Conservation (phyloP, 2,888 invertebrate species). For the Cheiracanthium punctorium region DNA sequence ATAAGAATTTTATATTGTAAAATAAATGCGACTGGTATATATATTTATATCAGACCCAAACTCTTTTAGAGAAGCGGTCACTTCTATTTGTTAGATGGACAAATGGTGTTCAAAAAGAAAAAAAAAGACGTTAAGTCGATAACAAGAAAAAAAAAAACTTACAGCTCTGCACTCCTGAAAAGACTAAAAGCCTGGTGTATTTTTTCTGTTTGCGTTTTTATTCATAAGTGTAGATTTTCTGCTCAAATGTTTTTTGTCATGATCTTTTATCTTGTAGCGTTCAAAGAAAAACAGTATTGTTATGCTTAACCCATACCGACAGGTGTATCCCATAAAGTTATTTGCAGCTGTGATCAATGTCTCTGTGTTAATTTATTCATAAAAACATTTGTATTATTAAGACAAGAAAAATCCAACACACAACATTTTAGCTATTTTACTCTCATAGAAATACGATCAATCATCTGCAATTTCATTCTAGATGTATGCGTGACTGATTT, state of each 20-base stretch:
- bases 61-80: constrained; percentile 4
- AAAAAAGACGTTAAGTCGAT: constrained; percentile 9
- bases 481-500: too few relatives aligned
- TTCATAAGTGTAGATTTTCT: constrained; percentile 56
- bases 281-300: constrained; percentile 56
- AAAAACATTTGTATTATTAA: too few relatives aligned
- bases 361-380: constrained; percentile 6
- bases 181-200: constrained; percentile 45
- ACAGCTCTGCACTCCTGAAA: constrained; percentile 49
- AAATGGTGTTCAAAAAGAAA: constrained; percentile 31
- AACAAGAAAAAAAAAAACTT: constrained; percentile 31
- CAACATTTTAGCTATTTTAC: too few relatives aligned
- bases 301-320: constrained; percentile 57
- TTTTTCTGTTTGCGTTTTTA: constrained; percentile 45
- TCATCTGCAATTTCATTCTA: too few relatives aligned
- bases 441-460: too few relatives aligned
- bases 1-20: constrained; percentile 6
- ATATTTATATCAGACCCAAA: neutral
- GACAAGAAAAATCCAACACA: too few relatives aligned
- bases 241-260: constrained; percentile 62
- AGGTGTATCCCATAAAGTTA: constrained; percentile 57
- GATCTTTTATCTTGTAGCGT: constrained; percentile 53
- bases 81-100: constrained; percentile 54
- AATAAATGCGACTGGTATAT: neutral
- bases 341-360: constrained; percentile 53